Conservation (phyloP, 2,888 invertebrate genomes). For the Tetranychus truncatus region DNA sequence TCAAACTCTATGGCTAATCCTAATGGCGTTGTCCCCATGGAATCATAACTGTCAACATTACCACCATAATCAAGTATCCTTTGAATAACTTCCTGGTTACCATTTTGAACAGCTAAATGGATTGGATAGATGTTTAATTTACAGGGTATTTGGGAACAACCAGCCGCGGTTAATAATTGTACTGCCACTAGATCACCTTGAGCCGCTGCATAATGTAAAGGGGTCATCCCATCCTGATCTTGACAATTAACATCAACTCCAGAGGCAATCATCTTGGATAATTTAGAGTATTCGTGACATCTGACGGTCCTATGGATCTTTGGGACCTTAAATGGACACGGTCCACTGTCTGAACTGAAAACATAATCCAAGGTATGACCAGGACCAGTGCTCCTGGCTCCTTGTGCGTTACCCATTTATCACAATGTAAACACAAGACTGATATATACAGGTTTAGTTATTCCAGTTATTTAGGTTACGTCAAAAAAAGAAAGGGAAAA, state of each 20-base stretch:
- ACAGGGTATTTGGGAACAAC: neutral
- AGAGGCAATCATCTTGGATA: neutral
- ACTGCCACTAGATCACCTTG: neutral
- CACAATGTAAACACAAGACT: neutral
- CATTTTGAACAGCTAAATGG: neutral
- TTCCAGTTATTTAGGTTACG: neutral
- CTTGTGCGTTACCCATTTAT: neutral
- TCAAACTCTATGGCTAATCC: neutral
- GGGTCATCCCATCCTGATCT: neutral
- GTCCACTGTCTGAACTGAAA: neutral
- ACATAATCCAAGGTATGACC: neutral
- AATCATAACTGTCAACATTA: neutral
- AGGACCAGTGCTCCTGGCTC: neutral
- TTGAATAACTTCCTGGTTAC: neutral
- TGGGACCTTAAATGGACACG: neutral
- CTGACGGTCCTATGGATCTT: neutral
- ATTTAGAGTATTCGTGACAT: neutral
- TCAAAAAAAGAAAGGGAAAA: neutral
- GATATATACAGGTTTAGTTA: neutral
- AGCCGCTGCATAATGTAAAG: neutral
- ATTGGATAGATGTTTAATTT: neutral
- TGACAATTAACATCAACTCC: neutral
- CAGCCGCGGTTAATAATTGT: neutral
- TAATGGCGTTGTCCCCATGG: neutral
- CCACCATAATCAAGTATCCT: neutral